These are phyloP conservation scores for Poeciliopsis turrubarensis DNA, from an alignment of 2,113 vertebrate species.

Conservation along the genomic window DNA sequence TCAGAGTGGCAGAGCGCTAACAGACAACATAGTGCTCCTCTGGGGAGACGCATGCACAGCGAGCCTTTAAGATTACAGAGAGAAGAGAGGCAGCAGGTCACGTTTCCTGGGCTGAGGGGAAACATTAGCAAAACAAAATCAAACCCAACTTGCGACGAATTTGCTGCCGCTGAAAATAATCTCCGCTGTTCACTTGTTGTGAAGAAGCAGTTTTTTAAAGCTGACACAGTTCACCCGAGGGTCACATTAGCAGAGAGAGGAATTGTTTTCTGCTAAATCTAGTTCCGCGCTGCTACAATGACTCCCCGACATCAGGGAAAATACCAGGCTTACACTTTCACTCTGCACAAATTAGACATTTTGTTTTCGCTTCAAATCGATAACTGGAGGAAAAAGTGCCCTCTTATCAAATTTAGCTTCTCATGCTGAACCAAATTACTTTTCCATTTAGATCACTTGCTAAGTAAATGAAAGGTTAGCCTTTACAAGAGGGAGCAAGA, in stretches of 20 bases:
- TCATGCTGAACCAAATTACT: conserved; percentile 6
- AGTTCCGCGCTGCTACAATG: conserved; percentile 49
- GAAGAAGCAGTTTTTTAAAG: conserved; percentile 44
- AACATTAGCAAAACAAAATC: conserved; percentile 60
- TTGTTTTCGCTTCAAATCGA: conserved; percentile 34
- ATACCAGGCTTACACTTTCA: conserved; percentile 26
- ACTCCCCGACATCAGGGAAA: conserved; percentile 39
- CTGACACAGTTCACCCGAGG: conserved; percentile 59
- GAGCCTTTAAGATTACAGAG: conserved; percentile 21
- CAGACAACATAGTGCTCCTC: conserved; percentile 42
- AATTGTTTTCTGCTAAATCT: conserved; percentile 61
- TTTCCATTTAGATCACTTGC: conserved; percentile 20
- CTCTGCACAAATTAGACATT: conserved; percentile 30
- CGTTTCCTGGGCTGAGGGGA: conserved; percentile 30
- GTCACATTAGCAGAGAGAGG: conserved; percentile 55
- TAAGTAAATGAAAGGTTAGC: conserved; percentile 35
- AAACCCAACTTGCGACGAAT: conserved; percentile 49
- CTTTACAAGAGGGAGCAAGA: neutral
- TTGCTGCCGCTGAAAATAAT: conserved; percentile 49
- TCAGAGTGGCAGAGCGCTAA: conserved; percentile 56
- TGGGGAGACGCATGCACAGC: conserved; percentile 17
- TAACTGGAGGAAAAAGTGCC: conserved; percentile 7
- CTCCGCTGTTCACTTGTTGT: conserved; percentile 35
- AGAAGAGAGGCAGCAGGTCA: conserved; percentile 27
- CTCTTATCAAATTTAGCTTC: conserved; percentile 32